Percentiles rank a stretch among this genome's conserved stretches.
Conservation (phyloP, 2,797 vertebrate genomes). For the Clangula hyemalis region DNA sequence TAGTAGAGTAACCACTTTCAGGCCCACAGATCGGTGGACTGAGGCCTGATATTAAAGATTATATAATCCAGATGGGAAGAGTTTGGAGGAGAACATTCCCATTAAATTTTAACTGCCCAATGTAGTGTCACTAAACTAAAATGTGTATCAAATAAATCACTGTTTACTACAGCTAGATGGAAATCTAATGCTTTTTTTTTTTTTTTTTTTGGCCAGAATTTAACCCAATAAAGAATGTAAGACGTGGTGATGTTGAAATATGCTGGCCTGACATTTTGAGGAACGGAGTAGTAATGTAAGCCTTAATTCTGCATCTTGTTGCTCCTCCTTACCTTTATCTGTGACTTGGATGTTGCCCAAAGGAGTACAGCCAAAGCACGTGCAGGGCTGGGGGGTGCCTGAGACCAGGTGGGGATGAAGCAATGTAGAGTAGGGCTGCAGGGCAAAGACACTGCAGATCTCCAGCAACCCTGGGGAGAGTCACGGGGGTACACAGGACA, state of each 20-base stretch:
- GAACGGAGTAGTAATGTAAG: neutral
- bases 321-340: neutral
- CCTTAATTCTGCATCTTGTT: neutral
- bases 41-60: neutral
- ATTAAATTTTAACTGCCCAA: slow-evolving; percentile 22
- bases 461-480: neutral
- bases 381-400: neutral
- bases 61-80: neutral
- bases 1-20: neutral
- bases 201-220: neutral
- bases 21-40: neutral
- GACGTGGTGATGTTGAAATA: neutral
- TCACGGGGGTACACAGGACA: accelerated
- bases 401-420: neutral
- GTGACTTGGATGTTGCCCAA: neutral
- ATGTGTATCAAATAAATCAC: neutral
- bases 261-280: accelerated
- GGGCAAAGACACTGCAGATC: neutral
- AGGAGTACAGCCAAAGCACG: neutral
- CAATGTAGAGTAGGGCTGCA: neutral
- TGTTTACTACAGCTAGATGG: neutral
- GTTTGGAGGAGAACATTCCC: neutral
- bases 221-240: neutral
- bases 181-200: neutral
- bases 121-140: neutral